A percentile compares a stretch with the other conserved stretches of the same genome.
Evolutionary conservation across 2,113 vertebrate species (phyloP).

Genomic region (Hyperopisus bebe): DNA sequence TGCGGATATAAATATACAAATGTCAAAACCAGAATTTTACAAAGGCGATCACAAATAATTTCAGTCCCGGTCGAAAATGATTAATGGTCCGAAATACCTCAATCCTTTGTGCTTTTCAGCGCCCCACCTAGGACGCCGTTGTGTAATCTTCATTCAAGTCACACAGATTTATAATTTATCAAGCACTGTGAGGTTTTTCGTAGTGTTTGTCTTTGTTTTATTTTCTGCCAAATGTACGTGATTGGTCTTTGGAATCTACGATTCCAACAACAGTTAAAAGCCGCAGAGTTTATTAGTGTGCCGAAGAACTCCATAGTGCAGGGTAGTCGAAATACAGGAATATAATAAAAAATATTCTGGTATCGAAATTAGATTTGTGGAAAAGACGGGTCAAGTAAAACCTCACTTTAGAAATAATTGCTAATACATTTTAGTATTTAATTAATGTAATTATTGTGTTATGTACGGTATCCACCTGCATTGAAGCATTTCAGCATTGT

Average conservation of each 20-base stretch:
- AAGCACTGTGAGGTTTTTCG: conserved; percentile 24
- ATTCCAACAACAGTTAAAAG: neutral
- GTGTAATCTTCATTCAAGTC: conserved; percentile 38
- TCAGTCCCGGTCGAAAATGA: conserved; percentile 33
- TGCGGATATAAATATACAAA: neutral
- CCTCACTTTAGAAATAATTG: neutral
- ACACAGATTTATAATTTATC: conserved; percentile 28
- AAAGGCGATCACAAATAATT: conserved; percentile 6
- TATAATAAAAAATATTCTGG: neutral
- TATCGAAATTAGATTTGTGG: neutral
- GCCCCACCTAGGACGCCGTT: conserved; percentile 33
- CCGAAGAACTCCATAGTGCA: neutral
- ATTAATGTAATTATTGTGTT: neutral
- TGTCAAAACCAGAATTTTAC: conserved; percentile 15
- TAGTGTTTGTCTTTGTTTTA: neutral
- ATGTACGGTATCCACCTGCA: neutral
- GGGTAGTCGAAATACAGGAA: neutral
- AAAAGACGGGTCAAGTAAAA: neutral
- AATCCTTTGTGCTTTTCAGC: conserved; percentile 30
- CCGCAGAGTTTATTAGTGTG: neutral
- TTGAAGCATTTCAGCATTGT: neutral
- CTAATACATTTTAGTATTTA: neutral
- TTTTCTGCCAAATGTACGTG: neutral
- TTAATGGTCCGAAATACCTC: conserved; percentile 37
- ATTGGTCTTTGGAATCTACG: neutral